phyloP scores from a whole-genome alignment of 2,113 vertebrate genomes.

The Seriola dumerili region DNA sequence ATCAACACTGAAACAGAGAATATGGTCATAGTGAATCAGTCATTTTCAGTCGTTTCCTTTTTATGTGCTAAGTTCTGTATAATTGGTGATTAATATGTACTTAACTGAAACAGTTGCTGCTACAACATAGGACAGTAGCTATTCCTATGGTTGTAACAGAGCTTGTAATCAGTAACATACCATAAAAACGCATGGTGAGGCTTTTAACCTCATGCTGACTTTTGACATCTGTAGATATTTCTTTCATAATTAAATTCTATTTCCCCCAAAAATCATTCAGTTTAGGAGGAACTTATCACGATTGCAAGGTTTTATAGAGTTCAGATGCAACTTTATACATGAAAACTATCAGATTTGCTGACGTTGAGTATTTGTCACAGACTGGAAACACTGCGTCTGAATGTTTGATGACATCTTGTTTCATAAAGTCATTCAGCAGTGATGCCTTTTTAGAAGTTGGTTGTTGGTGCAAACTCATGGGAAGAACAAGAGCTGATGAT shows the following conservation, averaged over 20 bases:
- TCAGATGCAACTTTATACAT: constrained; percentile 2
- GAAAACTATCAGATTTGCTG: constrained; percentile 9
- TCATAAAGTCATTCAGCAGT: background rate
- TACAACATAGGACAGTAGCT: background rate
- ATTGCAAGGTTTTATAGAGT: background rate
- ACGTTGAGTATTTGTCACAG: constrained; percentile 3
- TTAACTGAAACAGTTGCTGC: background rate
- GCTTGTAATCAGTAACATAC: background rate
- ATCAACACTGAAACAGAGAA: background rate
- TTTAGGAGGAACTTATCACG: background rate
- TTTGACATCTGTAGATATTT: background rate
- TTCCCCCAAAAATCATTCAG: background rate
- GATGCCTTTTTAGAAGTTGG: background rate
- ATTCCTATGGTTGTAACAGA: background rate
- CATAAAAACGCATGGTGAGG: background rate
- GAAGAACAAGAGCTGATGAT: background rate
- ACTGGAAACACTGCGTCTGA: constrained; percentile 36
- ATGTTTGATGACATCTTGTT: constrained; percentile 1
- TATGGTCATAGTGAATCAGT: background rate
- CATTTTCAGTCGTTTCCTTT: background rate
- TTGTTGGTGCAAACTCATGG: background rate
- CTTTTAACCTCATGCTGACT: background rate
- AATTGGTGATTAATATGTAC: background rate
- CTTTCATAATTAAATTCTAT: background rate
- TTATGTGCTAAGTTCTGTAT: background rate